Percentiles rank a stretch among this genome's conserved stretches.
These are phyloP conservation scores for Grus americana DNA, from an alignment of 2,113 vertebrate genomes.

Conservation along the genomic window DNA sequence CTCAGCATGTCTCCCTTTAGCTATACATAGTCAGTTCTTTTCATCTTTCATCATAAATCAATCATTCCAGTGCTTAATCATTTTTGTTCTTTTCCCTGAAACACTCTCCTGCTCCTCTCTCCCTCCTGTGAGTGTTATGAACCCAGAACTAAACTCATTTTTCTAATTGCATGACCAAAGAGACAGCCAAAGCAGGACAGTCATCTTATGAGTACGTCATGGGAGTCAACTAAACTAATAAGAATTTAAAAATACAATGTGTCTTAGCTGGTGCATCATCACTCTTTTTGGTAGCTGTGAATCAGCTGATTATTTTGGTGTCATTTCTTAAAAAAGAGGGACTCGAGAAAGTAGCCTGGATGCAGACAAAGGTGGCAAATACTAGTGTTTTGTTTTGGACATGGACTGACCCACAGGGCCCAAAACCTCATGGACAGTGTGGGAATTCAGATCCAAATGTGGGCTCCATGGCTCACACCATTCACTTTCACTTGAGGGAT, in stretches of 20 bases:
- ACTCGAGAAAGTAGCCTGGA: neutral
- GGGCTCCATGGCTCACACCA: neutral
- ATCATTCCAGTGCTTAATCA: conserved; percentile 50
- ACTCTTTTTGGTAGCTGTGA: neutral
- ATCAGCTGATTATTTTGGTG: neutral
- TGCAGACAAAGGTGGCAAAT: neutral
- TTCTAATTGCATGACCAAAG: neutral
- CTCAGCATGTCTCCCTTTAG: conserved; percentile 66
- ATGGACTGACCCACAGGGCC: neutral
- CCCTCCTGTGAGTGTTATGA: neutral
- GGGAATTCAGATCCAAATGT: neutral
- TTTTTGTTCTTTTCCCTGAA: conserved; percentile 3
- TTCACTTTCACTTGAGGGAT: neutral
- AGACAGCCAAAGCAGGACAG: neutral
- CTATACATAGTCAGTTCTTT: conserved; percentile 60
- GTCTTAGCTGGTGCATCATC: neutral
- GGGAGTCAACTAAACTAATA: neutral
- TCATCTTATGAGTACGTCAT: neutral
- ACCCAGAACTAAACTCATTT: neutral
- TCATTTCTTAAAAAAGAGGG: neutral
- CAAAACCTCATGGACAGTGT: neutral
- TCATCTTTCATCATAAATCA: conserved; percentile 71
- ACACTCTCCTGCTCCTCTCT: neutral
- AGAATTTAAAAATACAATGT: neutral
- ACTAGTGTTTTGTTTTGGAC: neutral